phyloP scores from a whole-genome alignment of 2,888 invertebrate species.

The Spisula solida region DNA sequence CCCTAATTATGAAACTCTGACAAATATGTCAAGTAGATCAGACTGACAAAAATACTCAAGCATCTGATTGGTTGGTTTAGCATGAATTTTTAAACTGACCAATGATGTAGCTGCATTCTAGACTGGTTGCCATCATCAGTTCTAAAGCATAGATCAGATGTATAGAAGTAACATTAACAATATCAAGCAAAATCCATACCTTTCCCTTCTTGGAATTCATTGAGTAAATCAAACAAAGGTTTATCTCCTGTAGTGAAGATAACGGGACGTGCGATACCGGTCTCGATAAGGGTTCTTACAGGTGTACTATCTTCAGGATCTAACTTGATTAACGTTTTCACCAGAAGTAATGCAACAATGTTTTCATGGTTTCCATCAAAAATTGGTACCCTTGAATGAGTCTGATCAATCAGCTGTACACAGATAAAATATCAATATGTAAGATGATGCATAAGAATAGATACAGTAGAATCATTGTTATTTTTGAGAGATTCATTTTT shows the following conservation, averaged over 20 bases:
- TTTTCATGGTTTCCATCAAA: slow-evolving; percentile 80
- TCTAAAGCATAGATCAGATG: too few species aligned
- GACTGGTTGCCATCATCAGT: too few species aligned
- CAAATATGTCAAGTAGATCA: too few species aligned
- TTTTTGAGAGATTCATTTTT: too few species aligned
- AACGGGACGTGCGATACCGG: slow-evolving; percentile 74
- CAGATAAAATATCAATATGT: neutral
- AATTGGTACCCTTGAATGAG: slow-evolving; percentile 86
- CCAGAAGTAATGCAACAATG: slow-evolving; percentile 83
- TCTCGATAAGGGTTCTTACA: slow-evolving; percentile 77
- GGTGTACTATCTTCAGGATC: slow-evolving; percentile 83
- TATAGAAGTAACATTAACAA: too few species aligned
- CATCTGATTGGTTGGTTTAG: too few species aligned
- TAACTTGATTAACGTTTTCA: slow-evolving; percentile 84
- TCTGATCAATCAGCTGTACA: slow-evolving; percentile 78
- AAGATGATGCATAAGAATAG: neutral
- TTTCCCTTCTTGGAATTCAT: slow-evolving; percentile 86
- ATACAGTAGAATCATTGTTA: too few species aligned
- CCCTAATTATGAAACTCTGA: too few species aligned
- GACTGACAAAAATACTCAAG: too few species aligned
- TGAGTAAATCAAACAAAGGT: slow-evolving; percentile 86
- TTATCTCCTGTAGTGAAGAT: slow-evolving; percentile 78
- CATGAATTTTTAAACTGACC: too few species aligned
- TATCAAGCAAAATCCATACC: slow-evolving; percentile 70
- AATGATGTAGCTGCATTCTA: too few species aligned